These are phyloP conservation scores for Tachina grossa DNA, from an alignment of 2,888 invertebrate species.

Conservation along the genomic window DNA sequence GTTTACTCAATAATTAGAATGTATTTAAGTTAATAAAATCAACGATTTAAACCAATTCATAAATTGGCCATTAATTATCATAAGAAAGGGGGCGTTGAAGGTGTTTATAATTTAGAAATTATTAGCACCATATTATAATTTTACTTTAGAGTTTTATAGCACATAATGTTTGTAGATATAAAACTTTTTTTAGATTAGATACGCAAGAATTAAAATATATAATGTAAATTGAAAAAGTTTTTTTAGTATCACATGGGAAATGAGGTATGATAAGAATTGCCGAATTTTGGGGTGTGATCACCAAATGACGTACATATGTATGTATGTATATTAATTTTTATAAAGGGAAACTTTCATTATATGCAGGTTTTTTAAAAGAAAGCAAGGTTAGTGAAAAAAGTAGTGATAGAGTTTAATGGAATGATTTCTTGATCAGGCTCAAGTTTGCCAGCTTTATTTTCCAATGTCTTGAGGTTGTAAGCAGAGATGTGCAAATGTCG, in stretches of 20 bases:
- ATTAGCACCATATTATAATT: constrained; percentile 2
- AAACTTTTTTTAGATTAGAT: background rate
- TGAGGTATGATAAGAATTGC: background rate
- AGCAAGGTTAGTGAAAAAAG: too few species aligned
- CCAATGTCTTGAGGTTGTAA: too few species aligned
- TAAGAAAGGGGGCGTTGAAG: constrained; percentile 39
- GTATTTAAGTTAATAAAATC: constrained; percentile 48
- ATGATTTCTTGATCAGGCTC: too few species aligned
- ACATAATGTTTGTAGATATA: background rate
- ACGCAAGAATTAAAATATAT: background rate
- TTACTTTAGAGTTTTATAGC: constrained; percentile 21
- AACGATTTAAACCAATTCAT: constrained; percentile 27
- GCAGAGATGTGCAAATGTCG: too few species aligned
- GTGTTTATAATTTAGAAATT: constrained; percentile 44
- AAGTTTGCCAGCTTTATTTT: too few species aligned
- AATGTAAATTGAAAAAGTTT: constrained; percentile 4
- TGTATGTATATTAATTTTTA: too few species aligned
- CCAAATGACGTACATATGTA: too few species aligned
- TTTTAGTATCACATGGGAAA: constrained; percentile 12
- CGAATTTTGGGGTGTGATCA: too few species aligned
- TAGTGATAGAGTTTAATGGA: too few species aligned
- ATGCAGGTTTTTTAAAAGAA: too few species aligned
- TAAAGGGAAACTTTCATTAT: too few species aligned
- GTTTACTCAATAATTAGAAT: constrained; percentile 63
- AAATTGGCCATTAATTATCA: constrained; percentile 27